phyloP scores from a whole-genome alignment of 2,888 invertebrate genomes.

The Spisula solida region DNA sequence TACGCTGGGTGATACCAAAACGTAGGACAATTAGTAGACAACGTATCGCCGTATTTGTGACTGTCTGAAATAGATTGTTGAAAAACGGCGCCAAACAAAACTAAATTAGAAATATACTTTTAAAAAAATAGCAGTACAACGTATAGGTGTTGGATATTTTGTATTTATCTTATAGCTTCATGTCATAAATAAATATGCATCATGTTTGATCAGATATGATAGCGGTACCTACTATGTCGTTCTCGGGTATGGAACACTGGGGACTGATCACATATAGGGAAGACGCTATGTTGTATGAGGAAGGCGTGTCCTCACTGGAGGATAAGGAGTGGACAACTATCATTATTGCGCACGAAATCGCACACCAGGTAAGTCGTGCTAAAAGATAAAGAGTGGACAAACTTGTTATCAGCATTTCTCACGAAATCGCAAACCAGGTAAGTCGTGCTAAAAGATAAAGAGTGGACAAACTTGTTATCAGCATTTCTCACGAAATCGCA shows the following conservation, averaged over 20 bases:
- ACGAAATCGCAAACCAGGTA: conserved; percentile 68
- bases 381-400: conserved; percentile 47
- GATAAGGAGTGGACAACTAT: conserved; percentile 58
- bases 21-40: no score
- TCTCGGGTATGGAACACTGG: conserved; percentile 71
- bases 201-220: conserved; percentile 53
- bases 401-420: conserved; percentile 60
- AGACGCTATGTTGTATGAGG: conserved; percentile 55
- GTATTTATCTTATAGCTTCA: not conserved
- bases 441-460: conserved; percentile 21
- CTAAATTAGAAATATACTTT: no score
- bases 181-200: no score
- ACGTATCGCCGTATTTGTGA: no score
- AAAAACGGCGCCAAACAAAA: no score
- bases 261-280: conserved; percentile 64
- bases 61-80: no score
- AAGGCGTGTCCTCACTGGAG: conserved; percentile 49
- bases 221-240: conserved; percentile 66
- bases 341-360: conserved; percentile 64
- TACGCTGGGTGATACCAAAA: no score
- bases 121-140: no score
- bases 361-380: conserved; percentile 59
- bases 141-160: no score
- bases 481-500: conserved; percentile 65
- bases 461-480: conserved; percentile 55